phyloP scores from a whole-genome alignment of 2,113 vertebrate species.

The rat (Rattus norvegicus) region GRCr8 NC_086019.1:132426001-132426500 shows the following conservation, averaged over 20 bases:
- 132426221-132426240: background rate
- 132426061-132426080: conserved; percentile 97
- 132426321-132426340: background rate
- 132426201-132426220: background rate
- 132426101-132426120: conserved; percentile 92
- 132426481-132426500: background rate
- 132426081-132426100: conserved; percentile 96
- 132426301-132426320: background rate
- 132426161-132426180: conserved; percentile 91
- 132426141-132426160: conserved; percentile 92
- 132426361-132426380: background rate
- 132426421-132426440: background rate
- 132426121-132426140: conserved; percentile 94
- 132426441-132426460: background rate
- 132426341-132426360: background rate
- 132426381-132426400: no score
- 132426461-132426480: no score
- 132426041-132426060: conserved; percentile 94
- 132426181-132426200: conserved; percentile 89
- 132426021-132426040: conserved; percentile 95
- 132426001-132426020: conserved; percentile 92
- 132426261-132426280: background rate
- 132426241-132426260: background rate
- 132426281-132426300: background rate
- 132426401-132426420: background rate